Evolutionary conservation across 1,140 invertebrate species (phyloP), one percentile per base, ranked within the genome.

Genomic region (Ceratina calcarata): DNA sequence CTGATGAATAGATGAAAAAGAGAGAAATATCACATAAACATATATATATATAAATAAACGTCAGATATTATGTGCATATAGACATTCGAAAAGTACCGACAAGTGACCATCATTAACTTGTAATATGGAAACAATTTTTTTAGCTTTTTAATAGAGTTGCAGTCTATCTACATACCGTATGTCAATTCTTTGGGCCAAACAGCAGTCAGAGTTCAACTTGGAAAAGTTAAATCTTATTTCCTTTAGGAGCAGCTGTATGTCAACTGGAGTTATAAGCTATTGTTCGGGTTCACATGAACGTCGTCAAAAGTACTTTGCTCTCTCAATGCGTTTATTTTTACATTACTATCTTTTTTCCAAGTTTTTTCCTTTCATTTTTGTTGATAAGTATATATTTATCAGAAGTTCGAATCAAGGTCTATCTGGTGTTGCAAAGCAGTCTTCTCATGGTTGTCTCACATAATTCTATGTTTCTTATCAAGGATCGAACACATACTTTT

Each of bases 201-300:
- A 91, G 86, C 91, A 90, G 91, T 91, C 89, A 89, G 87, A 90
- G 86, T 90, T 87, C 87, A 82, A 91, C 87, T 91, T 91, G 88
- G 87, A 87, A 91, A 91, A 89, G 87, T 89, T 87, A 76, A 91
- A 88, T 91, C 80, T 91, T 91, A 82, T 91, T 91, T 90, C 88
- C 90, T 89, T 92, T 92, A 92, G 91, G 91, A 91, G 91, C 91
- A 92, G 91, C 91, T 88, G 90, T 91, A 88, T 91, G 87, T 91
- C 91, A 90, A 90, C 91, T 92, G 91, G 90, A 91, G 90, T 92
- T 90, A 73, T 91, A 89, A 18, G 90, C 88, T 90, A 84, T 89
- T 88, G 88, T 89, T 91, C 86, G 88, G 70, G 86, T 87, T 90
- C 84, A 84, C 80, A 77, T 75, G 82, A 88, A 89, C 84, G 65